Conservation (phyloP, 2,797 vertebrate species). For the Semotilus atromaculatus region DNA sequence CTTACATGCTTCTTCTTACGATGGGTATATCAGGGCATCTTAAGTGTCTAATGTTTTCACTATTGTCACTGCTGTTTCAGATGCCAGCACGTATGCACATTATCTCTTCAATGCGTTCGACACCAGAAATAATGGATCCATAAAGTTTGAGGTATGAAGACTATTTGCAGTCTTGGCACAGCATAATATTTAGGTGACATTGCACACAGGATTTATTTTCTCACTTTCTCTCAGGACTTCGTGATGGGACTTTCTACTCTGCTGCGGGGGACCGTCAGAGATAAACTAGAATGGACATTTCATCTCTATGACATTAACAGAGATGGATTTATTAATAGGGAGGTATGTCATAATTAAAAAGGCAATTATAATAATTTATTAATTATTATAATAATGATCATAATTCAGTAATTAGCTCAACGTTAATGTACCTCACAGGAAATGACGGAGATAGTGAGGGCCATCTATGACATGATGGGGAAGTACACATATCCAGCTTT, state of each 20-base stretch:
- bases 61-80: conserved; percentile 75
- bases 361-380: too few relatives aligned
- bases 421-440: conserved; percentile 78
- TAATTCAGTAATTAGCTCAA: background rate
- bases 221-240: conserved; percentile 84
- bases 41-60: conserved; percentile 1
- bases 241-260: conserved; percentile 92
- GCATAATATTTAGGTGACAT: background rate
- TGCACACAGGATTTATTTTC: background rate
- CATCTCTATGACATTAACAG: conserved; percentile 98
- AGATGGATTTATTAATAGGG: conserved; percentile 95
- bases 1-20: background rate
- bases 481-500: conserved; percentile 96
- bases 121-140: conserved; percentile 91
- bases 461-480: conserved; percentile 99
- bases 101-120: conserved; percentile 98
- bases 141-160: conserved; percentile 93
- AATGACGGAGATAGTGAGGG: conserved; percentile 97
- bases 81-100: conserved; percentile 95
- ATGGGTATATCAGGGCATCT: background rate
- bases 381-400: background rate
- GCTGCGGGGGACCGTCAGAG: conserved; percentile 90
- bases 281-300: conserved; percentile 98
- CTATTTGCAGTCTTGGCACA: background rate
- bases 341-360: conserved; percentile 71